Evolutionary conservation across 2,888 invertebrate genomes (phyloP).

Genomic region (Heliothis peltigera): DNA sequence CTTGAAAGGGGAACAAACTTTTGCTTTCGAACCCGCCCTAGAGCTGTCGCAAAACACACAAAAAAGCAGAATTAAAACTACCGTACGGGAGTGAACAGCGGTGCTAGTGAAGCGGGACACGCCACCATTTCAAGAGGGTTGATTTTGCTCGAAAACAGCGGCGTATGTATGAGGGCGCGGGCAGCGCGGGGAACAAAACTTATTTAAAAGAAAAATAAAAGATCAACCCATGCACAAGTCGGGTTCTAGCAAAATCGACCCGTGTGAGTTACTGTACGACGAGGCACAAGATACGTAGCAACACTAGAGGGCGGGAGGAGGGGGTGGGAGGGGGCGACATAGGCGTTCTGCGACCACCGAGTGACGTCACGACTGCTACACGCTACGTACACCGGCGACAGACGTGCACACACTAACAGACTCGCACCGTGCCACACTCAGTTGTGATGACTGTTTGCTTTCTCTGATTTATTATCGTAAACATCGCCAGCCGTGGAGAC

Average conservation of each 20-base stretch:
- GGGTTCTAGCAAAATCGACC: slow-evolving; percentile 80
- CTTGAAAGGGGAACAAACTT: slow-evolving; percentile 93
- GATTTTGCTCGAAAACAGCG: slow-evolving; percentile 82
- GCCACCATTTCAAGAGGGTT: slow-evolving; percentile 90
- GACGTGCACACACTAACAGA: slow-evolving; percentile 75
- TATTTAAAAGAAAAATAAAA: slow-evolving; percentile 50
- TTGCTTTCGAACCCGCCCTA: slow-evolving; percentile 91
- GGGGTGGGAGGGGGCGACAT: slow-evolving; percentile 71
- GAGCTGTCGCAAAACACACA: slow-evolving; percentile 89
- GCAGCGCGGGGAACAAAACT: slow-evolving; percentile 58
- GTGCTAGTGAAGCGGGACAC: slow-evolving; percentile 70
- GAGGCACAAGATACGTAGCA: slow-evolving; percentile 71
- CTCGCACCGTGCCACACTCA: slow-evolving; percentile 85
- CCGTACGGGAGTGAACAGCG: slow-evolving; percentile 64
- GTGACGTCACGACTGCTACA: slow-evolving; percentile 24
- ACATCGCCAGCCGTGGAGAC: slow-evolving; percentile 74
- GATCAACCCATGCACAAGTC: slow-evolving; percentile 86
- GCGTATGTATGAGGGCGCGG: slow-evolving; percentile 64
- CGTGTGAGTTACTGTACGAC: slow-evolving; percentile 74
- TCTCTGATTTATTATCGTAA: slow-evolving; percentile 81
- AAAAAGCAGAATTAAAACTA: slow-evolving; percentile 79
- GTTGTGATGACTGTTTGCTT: slow-evolving; percentile 88
- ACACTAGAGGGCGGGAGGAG: slow-evolving; percentile 67
- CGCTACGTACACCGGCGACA: slow-evolving; percentile 67
- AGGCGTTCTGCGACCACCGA: slow-evolving; percentile 86